phyloP scores from a whole-genome alignment of 2,888 invertebrate genomes.

The Meiosimyza decipiens region DNA sequence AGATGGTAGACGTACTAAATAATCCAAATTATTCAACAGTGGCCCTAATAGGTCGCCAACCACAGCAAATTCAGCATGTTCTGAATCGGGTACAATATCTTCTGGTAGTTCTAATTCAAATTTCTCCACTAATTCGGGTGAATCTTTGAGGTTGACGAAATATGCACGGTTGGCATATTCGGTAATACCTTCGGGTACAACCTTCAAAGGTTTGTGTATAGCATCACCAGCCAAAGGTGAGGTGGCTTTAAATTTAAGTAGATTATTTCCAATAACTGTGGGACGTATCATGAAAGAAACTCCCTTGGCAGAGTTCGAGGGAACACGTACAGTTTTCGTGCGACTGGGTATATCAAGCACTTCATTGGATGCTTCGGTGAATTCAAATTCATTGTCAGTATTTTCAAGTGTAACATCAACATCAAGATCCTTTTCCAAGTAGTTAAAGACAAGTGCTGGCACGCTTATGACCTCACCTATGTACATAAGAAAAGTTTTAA shows the following conservation, averaged over 20 bases:
- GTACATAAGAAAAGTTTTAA: background rate
- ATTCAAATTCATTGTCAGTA: conserved; percentile 82
- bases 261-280: conserved; percentile 76
- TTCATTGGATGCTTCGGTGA: conserved; percentile 85
- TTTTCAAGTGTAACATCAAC: conserved; percentile 87
- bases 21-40: conserved; percentile 73
- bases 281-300: conserved; percentile 88
- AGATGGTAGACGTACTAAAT: conserved; percentile 73
- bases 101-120: conserved; percentile 81
- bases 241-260: conserved; percentile 80
- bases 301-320: conserved; percentile 77
- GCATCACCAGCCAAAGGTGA: conserved; percentile 82
- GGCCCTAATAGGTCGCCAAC: conserved; percentile 73
- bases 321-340: conserved; percentile 75
- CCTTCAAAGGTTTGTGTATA: conserved; percentile 77
- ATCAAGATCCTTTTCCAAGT: conserved; percentile 78
- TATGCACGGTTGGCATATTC: conserved; percentile 79
- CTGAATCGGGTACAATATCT: conserved; percentile 75
- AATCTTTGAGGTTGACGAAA: conserved; percentile 76
- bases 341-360: conserved; percentile 86
- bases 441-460: conserved; percentile 88
- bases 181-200: conserved; percentile 85
- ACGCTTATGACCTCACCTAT: conserved; percentile 86
- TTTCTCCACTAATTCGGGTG: conserved; percentile 69
- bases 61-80: conserved; percentile 70